Base-by-base conservation (phyloP, 2,113 vertebrate species). In the Grus americana region DNA sequence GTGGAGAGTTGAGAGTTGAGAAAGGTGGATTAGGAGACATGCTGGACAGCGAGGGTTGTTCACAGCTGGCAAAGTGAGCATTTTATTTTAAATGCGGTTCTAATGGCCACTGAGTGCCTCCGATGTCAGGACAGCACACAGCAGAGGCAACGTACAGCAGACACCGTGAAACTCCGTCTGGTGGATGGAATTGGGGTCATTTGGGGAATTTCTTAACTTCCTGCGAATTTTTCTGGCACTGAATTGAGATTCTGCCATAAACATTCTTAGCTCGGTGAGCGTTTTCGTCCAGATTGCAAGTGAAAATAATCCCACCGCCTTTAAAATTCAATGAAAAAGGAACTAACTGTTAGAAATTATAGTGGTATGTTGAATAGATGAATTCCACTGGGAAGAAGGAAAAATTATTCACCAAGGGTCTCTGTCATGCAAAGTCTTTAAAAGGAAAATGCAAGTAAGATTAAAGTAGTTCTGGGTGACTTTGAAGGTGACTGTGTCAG, bases 11-110 rank as follows among this genome's bases (percentile, higher is more conserved):
- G 74, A 72, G 76, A 81, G 58, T 66, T 79, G 70, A 89, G 71
- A 55, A 85, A 79, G 92, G 86, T 90, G 65, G 86, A 91, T 95
- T 97, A 96, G 55, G 82, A 85, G 61, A 63, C 8, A 66, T 75
- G 76, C 80, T 91, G 90, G 88, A 90, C 79, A 90, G 32, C 1
- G 4, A 94, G 42, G 17, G 34, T 19, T 63, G 42, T 79, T 88
- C 61, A 50, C 72, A 83, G 75, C 86, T 93, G 84, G 61, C 42
- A 27, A 89, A 80, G 49, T 26, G 76, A 79, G 23, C 42, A 40
- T 84, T 96, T 91, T 78, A 78, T 95, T 93, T 91, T 42, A 93
- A 91, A 82, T 52, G 70, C 19, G 22, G 14, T 58, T 87, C 67
- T 78, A 83, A 68, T 70, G 23, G 85, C 49, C 68, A 7, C 65